Percentiles rank a stretch among this genome's conserved stretches.
Conservation (phyloP, 2,797 vertebrate genomes). For the Gallirallus australis region DNA sequence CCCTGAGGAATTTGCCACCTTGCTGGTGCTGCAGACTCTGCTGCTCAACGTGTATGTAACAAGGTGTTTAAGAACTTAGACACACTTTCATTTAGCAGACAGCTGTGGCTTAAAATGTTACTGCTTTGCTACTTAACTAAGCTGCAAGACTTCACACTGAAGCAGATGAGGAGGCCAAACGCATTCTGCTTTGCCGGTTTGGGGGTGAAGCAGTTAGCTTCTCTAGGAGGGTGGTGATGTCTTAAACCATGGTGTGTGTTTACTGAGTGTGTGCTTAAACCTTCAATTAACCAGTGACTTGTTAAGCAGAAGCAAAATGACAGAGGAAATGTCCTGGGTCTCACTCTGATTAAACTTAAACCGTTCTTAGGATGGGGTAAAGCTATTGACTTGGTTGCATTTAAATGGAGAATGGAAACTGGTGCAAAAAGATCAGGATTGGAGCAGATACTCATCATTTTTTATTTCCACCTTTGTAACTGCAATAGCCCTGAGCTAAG, state of each 20-base stretch:
- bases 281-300: not conserved
- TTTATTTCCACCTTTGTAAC: not conserved
- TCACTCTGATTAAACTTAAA: not conserved
- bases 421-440: not conserved
- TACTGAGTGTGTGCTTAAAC: not conserved
- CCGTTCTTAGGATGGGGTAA: not conserved
- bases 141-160: not conserved
- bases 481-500: not conserved
- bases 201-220: not conserved
- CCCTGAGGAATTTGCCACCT: slow-evolving; percentile 54
- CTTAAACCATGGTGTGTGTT: not conserved
- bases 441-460: not conserved
- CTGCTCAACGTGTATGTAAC: not conserved
- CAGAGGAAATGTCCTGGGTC: not conserved
- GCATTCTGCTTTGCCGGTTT: not conserved
- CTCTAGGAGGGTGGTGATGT: not conserved
- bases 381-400: not conserved
- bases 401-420: not conserved
- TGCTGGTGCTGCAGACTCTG: slow-evolving; percentile 11
- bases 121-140: not conserved
- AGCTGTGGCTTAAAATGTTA: slow-evolving; percentile 41
- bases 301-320: not conserved
- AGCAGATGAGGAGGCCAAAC: not conserved
- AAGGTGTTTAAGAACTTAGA: slow-evolving; percentile 51
- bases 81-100: slow-evolving; percentile 53